Percentiles rank a stretch among this genome's conserved stretches.
phyloP scores from a whole-genome alignment of 2,113 vertebrate species.

The Bos indicus region DNA sequence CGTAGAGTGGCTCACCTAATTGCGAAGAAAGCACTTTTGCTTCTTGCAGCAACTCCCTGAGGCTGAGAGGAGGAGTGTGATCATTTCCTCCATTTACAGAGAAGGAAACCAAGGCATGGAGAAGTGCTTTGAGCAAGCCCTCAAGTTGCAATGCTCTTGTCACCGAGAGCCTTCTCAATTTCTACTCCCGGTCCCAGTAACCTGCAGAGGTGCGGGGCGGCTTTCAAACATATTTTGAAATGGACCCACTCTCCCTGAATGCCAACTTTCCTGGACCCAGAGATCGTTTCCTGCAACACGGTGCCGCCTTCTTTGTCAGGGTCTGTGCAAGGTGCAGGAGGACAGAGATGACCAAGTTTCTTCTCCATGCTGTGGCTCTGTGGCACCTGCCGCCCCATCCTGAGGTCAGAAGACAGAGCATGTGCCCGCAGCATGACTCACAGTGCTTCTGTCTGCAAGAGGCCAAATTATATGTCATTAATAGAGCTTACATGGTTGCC shows the following conservation, averaged over 20 bases:
- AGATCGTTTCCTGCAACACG: not conserved
- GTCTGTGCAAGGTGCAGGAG: not conserved
- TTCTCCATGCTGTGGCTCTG: not conserved
- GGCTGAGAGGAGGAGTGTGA: not conserved
- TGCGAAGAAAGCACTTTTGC: not conserved
- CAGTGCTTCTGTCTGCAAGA: not conserved
- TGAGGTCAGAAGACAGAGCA: not conserved
- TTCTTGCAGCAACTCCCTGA: not conserved
- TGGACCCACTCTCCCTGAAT: not conserved
- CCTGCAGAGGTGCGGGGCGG: not conserved
- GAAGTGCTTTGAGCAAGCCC: not conserved
- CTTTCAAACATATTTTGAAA: not conserved
- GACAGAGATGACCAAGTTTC: not conserved
- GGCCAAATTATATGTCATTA: slow-evolving; percentile 36
- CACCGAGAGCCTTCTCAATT: not conserved
- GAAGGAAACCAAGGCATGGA: not conserved
- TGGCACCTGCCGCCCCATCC: not conserved
- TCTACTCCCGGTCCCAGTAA: not conserved
- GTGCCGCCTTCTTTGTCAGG: not conserved
- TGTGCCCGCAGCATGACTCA: not conserved
- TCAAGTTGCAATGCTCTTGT: not conserved
- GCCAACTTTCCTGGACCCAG: not conserved
- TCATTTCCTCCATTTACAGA: not conserved
- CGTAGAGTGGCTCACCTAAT: not conserved
- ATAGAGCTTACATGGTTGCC: not conserved